These are phyloP conservation scores for Hydrozoanthus gracilis DNA, from an alignment of 92 coral and sea anemone genomes.

Conservation along the genomic window DNA sequence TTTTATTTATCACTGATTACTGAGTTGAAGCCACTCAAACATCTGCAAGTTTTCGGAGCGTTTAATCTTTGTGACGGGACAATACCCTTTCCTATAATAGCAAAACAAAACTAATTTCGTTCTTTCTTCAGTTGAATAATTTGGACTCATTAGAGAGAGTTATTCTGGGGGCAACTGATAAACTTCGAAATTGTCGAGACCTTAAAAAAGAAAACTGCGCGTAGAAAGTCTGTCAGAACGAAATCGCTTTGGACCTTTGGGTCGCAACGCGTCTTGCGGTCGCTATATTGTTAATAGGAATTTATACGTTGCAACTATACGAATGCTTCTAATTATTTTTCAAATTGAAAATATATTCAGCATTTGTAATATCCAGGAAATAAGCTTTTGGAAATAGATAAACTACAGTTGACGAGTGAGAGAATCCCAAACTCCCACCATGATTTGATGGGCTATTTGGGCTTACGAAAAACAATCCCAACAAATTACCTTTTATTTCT, in stretches of 20 bases:
- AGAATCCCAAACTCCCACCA: background rate
- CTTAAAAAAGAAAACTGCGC: background rate
- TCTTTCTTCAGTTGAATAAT: constrained; percentile 33
- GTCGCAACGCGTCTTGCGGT: background rate
- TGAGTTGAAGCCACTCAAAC: background rate
- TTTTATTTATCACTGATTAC: background rate
- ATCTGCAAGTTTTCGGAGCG: constrained; percentile 16
- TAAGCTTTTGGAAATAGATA: constrained; percentile 40
- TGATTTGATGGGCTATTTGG: constrained; percentile 15
- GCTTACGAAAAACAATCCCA: background rate
- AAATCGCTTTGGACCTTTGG: background rate
- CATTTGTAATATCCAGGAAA: constrained; percentile 36
- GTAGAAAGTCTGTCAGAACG: background rate
- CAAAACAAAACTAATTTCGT: constrained; percentile 44
- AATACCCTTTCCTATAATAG: constrained; percentile 4
- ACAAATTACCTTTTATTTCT: constrained; percentile 4
- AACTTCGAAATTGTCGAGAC: background rate
- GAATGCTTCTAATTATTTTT: constrained; percentile 38
- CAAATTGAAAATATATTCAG: constrained; percentile 4
- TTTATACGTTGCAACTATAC: background rate
- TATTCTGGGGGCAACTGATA: background rate
- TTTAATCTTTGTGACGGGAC: constrained; percentile 18
- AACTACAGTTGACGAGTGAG: constrained; percentile 6
- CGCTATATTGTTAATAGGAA: no score
- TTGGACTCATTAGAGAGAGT: constrained; percentile 8